Evolutionary conservation across 2,113 vertebrate species (phyloP).

Genomic region (Budorcas taxicolor): DNA sequence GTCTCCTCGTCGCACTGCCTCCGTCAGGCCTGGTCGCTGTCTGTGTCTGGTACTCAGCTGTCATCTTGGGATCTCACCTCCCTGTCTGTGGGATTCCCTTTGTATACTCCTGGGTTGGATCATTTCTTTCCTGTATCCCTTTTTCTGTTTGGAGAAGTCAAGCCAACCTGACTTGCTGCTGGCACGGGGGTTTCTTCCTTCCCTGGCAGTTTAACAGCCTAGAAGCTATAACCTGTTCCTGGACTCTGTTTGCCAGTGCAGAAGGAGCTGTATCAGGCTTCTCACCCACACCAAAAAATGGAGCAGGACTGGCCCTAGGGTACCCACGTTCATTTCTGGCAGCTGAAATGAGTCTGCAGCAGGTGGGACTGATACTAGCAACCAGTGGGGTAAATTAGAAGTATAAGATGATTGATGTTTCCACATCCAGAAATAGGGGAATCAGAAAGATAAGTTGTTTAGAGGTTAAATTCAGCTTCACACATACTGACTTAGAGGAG

Average conservation of each 20-base stretch:
- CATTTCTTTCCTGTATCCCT: not conserved
- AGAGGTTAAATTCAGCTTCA: not conserved
- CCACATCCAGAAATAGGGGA: not conserved
- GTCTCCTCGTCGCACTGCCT: rapidly evolving
- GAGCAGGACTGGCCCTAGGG: not conserved
- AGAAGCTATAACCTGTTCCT: not conserved
- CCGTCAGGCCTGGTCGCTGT: not conserved
- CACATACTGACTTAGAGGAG: not conserved
- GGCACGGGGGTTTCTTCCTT: not conserved
- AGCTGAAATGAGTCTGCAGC: not conserved
- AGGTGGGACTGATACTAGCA: not conserved
- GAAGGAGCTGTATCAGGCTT: not conserved
- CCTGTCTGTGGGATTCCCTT: not conserved
- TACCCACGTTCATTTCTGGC: not conserved
- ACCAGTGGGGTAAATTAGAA: not conserved
- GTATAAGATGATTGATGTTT: not conserved
- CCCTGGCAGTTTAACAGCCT: not conserved
- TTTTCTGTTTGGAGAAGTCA: not conserved
- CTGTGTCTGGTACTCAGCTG: not conserved
- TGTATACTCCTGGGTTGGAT: not conserved
- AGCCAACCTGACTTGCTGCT: not conserved
- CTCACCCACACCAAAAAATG: not conserved
- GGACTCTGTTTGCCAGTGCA: not conserved
- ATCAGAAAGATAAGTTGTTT: not conserved
- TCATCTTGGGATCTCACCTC: not conserved